Percentiles rank a stretch among this genome's conserved stretches.
Evolutionary conservation across 1,140 invertebrate genomes (phyloP).

Genomic region (Anastatus disparis): DNA sequence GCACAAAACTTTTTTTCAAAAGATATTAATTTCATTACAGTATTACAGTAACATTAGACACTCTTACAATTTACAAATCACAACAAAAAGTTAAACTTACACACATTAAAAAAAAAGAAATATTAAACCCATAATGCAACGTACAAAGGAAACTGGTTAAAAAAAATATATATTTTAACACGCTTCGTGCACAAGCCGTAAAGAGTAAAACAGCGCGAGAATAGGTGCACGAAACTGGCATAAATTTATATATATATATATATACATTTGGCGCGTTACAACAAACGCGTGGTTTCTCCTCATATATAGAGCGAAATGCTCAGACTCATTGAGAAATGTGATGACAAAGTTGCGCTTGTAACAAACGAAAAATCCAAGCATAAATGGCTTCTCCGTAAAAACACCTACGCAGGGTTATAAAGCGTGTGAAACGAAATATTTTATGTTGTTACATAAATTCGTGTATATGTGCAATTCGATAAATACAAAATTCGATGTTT

Average conservation of each 20-base stretch:
- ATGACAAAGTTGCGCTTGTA: slow-evolving; percentile 27
- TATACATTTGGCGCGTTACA: background rate
- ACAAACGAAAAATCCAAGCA: background rate
- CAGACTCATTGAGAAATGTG: background rate
- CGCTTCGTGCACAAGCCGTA: background rate
- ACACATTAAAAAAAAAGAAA: too few species aligned
- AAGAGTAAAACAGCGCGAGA: background rate
- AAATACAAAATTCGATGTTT: too few species aligned
- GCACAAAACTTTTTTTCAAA: too few species aligned
- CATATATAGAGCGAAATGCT: background rate
- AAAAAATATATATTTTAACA: too few species aligned
- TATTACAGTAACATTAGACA: too few species aligned
- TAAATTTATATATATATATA: background rate
- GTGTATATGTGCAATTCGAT: background rate
- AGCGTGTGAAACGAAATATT: slow-evolving; percentile 27
- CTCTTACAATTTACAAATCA: too few species aligned
- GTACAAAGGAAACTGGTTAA: too few species aligned
- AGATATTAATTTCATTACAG: too few species aligned
- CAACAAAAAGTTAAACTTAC: too few species aligned
- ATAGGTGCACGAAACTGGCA: background rate
- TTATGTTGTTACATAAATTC: slow-evolving; percentile 16
- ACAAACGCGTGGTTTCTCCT: background rate
- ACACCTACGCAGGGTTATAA: slow-evolving; percentile 31
- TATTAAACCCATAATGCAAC: too few species aligned
- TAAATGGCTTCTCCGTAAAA: too few species aligned